These are phyloP conservation scores for Bhutanitis thaidina DNA, from an alignment of 2,888 invertebrate genomes.

Conservation along the genomic window DNA sequence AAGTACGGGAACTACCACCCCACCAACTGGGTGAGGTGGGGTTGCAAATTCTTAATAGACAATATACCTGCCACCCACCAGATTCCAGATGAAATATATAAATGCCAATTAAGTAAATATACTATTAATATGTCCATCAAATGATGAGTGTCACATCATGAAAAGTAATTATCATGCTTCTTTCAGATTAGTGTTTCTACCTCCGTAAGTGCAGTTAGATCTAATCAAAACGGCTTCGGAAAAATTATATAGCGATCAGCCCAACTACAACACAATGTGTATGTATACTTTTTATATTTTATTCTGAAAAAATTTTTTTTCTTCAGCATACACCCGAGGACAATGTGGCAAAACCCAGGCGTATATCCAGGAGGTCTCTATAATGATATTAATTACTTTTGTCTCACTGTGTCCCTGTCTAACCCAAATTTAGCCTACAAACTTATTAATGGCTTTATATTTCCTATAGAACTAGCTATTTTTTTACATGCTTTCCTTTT, in stretches of 20 bases:
- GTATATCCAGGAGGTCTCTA: constrained; percentile 71
- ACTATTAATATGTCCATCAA: too few species aligned
- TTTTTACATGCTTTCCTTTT: neutral
- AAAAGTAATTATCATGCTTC: too few species aligned
- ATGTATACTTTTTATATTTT: constrained; percentile 51
- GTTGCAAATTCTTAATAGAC: too few species aligned
- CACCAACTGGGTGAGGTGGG: too few species aligned
- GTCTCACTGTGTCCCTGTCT: constrained; percentile 6
- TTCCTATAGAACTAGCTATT: too few species aligned
- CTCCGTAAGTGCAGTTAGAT: constrained; percentile 41
- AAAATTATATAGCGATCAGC: constrained; percentile 58
- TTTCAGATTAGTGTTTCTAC: constrained; percentile 38
- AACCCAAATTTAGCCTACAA: too few species aligned
- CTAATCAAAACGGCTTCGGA: constrained; percentile 63
- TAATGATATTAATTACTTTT: constrained; percentile 28
- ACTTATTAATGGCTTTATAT: too few species aligned
- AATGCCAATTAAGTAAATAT: too few species aligned
- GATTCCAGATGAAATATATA: too few species aligned
- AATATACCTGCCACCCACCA: too few species aligned
- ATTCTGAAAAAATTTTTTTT: constrained; percentile 32
- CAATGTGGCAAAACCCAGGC: constrained; percentile 73
- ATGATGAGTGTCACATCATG: too few species aligned
- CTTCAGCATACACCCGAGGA: constrained; percentile 40
- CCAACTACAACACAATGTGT: constrained; percentile 77
- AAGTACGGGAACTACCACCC: too few species aligned